Percentiles rank a stretch among this genome's conserved stretches.
phyloP scores from a whole-genome alignment of 2,797 vertebrate species.

The Siniperca scherzeri region DNA sequence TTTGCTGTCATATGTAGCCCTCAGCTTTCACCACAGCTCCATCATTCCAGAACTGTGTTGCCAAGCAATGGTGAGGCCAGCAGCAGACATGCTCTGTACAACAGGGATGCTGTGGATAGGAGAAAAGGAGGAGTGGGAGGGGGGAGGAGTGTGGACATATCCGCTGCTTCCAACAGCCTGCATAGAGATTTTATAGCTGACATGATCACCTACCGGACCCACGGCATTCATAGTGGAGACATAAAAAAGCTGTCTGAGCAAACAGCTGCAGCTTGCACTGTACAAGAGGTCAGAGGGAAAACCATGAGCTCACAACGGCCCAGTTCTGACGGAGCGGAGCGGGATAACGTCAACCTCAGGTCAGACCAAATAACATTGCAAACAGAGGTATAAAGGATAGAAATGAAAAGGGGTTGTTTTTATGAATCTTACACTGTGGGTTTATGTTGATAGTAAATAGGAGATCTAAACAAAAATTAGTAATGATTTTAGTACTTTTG shows the following conservation, averaged over 20 bases:
- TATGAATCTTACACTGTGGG: not conserved
- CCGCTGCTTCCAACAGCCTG: slow-evolving; percentile 56
- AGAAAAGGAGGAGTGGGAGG: slow-evolving; percentile 70
- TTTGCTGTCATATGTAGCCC: slow-evolving; percentile 57
- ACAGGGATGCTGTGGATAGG: slow-evolving; percentile 65
- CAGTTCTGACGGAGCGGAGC: slow-evolving; percentile 33
- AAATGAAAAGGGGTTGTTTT: not conserved
- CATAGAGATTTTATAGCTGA: slow-evolving; percentile 41
- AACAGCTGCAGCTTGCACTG: slow-evolving; percentile 73
- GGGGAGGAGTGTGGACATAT: slow-evolving; percentile 59
- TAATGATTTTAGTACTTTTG: not conserved
- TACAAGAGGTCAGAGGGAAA: slow-evolving; percentile 68
- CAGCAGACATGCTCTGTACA: slow-evolving; percentile 66
- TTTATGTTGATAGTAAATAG: not conserved
- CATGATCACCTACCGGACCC: slow-evolving; percentile 59
- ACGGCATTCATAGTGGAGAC: slow-evolving; percentile 60
- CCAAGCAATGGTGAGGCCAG: slow-evolving; percentile 81
- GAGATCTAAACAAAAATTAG: not conserved
- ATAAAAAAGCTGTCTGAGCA: slow-evolving; percentile 78
- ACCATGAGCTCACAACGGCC: slow-evolving; percentile 38
- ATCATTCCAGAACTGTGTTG: slow-evolving; percentile 77
- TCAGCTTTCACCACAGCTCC: slow-evolving; percentile 56
- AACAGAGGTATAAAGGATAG: not conserved
- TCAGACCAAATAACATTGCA: slow-evolving; percentile 55
- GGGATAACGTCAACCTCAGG: slow-evolving; percentile 76